Percentiles rank a stretch among this genome's conserved stretches.
phyloP scores from a whole-genome alignment of 2,888 invertebrate genomes.

The Standfussiana lucernea region DNA sequence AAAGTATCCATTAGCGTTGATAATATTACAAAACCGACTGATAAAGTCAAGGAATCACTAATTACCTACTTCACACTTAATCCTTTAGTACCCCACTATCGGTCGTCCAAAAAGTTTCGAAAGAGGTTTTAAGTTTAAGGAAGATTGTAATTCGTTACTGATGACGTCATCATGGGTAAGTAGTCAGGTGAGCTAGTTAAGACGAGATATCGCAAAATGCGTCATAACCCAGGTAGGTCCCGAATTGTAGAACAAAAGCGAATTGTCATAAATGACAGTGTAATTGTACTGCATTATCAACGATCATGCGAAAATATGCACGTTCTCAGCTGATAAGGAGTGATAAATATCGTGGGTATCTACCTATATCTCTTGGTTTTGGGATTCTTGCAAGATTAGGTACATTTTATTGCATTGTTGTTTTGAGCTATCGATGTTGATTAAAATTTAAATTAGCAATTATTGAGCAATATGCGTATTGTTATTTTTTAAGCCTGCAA shows the following conservation, averaged over 20 bases:
- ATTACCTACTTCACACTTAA: constrained; percentile 43
- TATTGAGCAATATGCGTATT: constrained; percentile 26
- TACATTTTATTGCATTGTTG: constrained; percentile 22
- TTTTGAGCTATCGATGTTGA: constrained; percentile 18
- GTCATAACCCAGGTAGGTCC: constrained; percentile 76
- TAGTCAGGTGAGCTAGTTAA: constrained; percentile 80
- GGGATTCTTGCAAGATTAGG: constrained; percentile 22
- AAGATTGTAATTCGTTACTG: constrained; percentile 51
- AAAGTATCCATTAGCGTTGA: constrained; percentile 26
- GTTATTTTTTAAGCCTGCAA: not conserved
- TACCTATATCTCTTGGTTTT: constrained; percentile 19
- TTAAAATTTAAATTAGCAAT: constrained; percentile 12
- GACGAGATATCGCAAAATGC: constrained; percentile 75
- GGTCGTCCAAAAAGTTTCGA: constrained; percentile 16
- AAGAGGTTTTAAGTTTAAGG: constrained; percentile 46
- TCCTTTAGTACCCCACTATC: constrained; percentile 28
- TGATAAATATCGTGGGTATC: constrained; percentile 43
- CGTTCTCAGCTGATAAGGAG: constrained; percentile 51
- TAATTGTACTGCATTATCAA: constrained; percentile 56
- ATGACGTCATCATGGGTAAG: constrained; percentile 81
- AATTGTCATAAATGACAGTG: constrained; percentile 60
- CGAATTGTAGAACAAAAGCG: constrained; percentile 72
- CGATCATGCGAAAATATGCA: constrained; percentile 60
- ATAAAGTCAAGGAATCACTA: constrained; percentile 30
- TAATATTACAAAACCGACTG: constrained; percentile 28